A percentile compares a stretch with the other conserved stretches of the same genome.
Evolutionary conservation across 2,113 vertebrate species (phyloP).

Genomic region (Calonectris borealis): DNA sequence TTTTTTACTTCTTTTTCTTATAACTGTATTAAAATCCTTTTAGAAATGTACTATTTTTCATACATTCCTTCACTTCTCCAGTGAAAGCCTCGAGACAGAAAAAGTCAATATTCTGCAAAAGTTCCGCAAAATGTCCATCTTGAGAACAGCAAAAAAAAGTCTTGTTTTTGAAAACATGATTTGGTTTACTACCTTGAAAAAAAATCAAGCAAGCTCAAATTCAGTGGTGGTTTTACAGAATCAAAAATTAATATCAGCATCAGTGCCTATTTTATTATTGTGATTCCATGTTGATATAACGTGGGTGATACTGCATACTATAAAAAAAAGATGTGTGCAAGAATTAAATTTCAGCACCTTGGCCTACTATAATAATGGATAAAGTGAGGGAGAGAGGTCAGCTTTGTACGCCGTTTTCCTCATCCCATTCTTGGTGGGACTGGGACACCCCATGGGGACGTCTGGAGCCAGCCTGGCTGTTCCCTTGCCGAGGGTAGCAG

Average conservation of each 20-base stretch:
- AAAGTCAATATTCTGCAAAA: background rate
- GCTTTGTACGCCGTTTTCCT: background rate
- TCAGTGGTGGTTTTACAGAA: background rate
- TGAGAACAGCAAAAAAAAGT: background rate
- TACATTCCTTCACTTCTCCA: background rate
- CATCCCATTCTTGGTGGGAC: background rate
- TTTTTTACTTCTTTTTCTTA: conserved; percentile 27
- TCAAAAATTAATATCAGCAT: background rate
- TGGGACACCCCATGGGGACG: background rate
- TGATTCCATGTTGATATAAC: background rate
- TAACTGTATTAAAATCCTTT: conserved; percentile 23
- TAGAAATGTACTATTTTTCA: background rate
- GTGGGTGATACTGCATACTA: background rate
- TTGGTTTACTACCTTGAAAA: background rate
- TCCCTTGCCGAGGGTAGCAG: background rate
- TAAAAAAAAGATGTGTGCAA: background rate
- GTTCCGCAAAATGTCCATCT: background rate
- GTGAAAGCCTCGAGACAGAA: background rate
- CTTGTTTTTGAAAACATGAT: background rate
- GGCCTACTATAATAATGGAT: background rate
- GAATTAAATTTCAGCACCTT: background rate
- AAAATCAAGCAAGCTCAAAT: background rate
- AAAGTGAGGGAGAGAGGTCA: background rate
- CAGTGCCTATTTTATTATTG: background rate
- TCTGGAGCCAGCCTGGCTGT: no score